phyloP scores from a whole-genome alignment of 2,888 invertebrate species.

The Apamea anceps region DNA sequence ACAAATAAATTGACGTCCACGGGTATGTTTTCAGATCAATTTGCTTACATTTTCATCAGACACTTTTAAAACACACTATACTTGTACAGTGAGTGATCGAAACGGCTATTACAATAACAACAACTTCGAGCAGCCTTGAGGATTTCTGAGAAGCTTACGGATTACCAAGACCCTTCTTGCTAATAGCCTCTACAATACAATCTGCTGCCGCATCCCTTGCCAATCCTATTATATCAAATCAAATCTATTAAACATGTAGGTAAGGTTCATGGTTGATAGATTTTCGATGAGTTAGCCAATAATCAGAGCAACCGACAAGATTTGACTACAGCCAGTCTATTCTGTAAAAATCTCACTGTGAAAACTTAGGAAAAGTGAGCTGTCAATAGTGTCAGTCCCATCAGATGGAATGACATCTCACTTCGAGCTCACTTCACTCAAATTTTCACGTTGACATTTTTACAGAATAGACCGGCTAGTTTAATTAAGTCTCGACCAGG shows the following conservation, averaged over 20 bases:
- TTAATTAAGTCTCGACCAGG: neutral
- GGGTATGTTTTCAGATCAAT: neutral
- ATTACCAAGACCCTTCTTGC: neutral
- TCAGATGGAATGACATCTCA: neutral
- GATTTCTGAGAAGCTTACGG: neutral
- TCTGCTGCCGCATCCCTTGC: neutral
- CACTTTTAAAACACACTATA: neutral
- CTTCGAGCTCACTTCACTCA: neutral
- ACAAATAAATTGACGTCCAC: too few relatives aligned
- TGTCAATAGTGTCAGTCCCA: neutral
- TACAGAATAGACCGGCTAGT: neutral
- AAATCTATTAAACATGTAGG: too few relatives aligned
- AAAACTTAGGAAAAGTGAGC: neutral
- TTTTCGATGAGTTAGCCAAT: neutral
- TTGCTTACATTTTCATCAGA: neutral
- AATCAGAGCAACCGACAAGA: neutral
- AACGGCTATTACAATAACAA: too few relatives aligned
- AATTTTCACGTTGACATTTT: neutral
- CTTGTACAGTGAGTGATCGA: neutral
- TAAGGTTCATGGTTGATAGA: neutral
- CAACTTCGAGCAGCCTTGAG: neutral
- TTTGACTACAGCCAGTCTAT: neutral
- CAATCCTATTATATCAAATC: too few relatives aligned
- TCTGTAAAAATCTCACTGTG: neutral
- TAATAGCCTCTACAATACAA: neutral